Conservation (phyloP, 2,888 invertebrate species). For the Amphipyra berbera region DNA sequence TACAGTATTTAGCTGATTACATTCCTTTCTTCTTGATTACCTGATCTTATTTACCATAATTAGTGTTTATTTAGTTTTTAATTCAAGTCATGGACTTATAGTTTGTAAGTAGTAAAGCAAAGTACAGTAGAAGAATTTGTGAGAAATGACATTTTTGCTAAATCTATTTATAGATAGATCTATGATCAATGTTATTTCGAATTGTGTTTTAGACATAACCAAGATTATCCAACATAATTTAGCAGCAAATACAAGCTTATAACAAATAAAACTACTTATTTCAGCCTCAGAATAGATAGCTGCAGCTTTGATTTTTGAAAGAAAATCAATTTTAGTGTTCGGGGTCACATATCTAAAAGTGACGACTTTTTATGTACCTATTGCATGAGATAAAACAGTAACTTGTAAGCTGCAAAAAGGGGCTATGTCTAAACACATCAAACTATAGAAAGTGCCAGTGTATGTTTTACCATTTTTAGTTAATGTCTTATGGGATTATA, state of each 20-base stretch:
- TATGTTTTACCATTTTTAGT: constrained; percentile 77
- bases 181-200: constrained; percentile 40
- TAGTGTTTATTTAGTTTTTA: constrained; percentile 59
- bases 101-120: constrained; percentile 58
- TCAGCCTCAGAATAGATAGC: no score
- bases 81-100: constrained; percentile 63
- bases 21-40: constrained; percentile 85
- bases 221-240: neutral
- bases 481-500: constrained; percentile 78
- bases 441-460: constrained; percentile 70
- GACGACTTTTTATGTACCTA: no score
- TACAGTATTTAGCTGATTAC: constrained; percentile 87
- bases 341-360: no score
- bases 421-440: constrained; percentile 46
- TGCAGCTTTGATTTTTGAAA: no score
- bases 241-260: neutral
- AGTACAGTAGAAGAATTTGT: constrained; percentile 42
- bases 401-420: neutral
- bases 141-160: constrained; percentile 32
- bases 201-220: constrained; percentile 50
- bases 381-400: neutral
- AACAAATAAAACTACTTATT: no score
- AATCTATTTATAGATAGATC: constrained; percentile 21
- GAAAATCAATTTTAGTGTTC: no score
- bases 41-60: constrained; percentile 82